Base-by-base conservation (phyloP, 2,888 invertebrate genomes). In the Ethmia dodecea region DNA sequence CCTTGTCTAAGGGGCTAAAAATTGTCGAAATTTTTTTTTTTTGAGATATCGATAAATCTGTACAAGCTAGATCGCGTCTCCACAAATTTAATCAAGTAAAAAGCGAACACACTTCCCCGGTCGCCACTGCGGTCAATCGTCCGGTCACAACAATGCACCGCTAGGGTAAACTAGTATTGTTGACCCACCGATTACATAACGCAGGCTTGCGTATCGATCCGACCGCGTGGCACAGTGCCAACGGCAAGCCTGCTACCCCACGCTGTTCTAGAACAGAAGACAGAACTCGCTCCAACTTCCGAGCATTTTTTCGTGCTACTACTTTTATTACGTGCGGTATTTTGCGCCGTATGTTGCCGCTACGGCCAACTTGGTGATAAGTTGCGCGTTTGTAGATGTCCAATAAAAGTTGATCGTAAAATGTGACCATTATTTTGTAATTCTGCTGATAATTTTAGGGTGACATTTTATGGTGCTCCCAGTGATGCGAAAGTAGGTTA, bases 221-320 rank as follows among this genome's bases (percentile, higher is more conserved):
- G 50, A 49, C 58, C 64, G 60, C 60, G 70, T 81, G 83, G 83
- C 81, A 66, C 66, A 42, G 57, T 69, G 84, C 84, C 84, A 84
- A 72, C 71, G 68, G 65, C 63, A 70, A 75, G 68, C 65, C 67
- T 58, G 47, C 47, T 50, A 49, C 54, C 60, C 57, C 60, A 55
- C 48, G 49, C 59, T 59, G 55, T 60, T 64, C 63, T 62, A 61
- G 61, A 69, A 70, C 49, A 40, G 49, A 58, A 64, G 69, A 70
- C 49, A 40, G 49, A 58, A 64, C 61, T 63, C 59, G 57, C 28
- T 49, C 52, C 50, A 71, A 69, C 57, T 70, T 72, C 60, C 26
- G 53, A 52, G 60, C 55, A 38, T 25, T 38, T 38, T 33, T 38
- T 12, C 14, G 35, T 26, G 35, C 60, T 57, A 62, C 49, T 61